Evolutionary conservation across 2,888 invertebrate species (phyloP), one percentile per base, ranked within the genome.

Genomic region (Cryptus viduatorius): DNA sequence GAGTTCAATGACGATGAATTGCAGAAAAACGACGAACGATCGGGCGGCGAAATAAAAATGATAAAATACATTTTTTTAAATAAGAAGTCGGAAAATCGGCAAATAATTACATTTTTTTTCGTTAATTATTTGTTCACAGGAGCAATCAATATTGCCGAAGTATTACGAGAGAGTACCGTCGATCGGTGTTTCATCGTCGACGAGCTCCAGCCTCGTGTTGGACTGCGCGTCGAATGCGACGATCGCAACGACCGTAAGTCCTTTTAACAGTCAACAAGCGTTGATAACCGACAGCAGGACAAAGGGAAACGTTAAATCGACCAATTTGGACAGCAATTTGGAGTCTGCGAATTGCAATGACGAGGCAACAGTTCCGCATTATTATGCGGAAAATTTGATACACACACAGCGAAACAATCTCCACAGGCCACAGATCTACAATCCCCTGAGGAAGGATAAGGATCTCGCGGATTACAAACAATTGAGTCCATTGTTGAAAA

Each of bases 201-300:
- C 89, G 80, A 89, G 86, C 75, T 92, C 91, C 72, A 90, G 80
- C 48, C 83, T 92, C 79, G 90, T 86, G 53, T 88, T 91, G 79
- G 94, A 94, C 73, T 93, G 93, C 80, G 90, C 93, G 42, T 94
- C 93, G 31, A 93, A 91, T 68, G 82, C 92, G 3, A 93, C 93
- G 46, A 90, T 94, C 59, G 88, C 89, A 72, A 93, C 93, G 44
- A 93, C 91, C 86, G 90, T 90, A 29, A 93, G 93, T 56, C 92
- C 93, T 5, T 94, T 93, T 91, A 93, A 92, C 90, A 94, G 93
- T 81, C 93, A 94, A 31, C 90, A 91, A 10, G 89, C 92, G 1
- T 86, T 93, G 4, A 87, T 91, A 61, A 78, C n/a, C 10, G n/a
- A 67, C 4, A 75, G 29, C 48, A 53, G 19, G 29, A 44, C n/a